Evolutionary conservation across 2,888 invertebrate species (phyloP).

Genomic region (Athetis lepigone): DNA sequence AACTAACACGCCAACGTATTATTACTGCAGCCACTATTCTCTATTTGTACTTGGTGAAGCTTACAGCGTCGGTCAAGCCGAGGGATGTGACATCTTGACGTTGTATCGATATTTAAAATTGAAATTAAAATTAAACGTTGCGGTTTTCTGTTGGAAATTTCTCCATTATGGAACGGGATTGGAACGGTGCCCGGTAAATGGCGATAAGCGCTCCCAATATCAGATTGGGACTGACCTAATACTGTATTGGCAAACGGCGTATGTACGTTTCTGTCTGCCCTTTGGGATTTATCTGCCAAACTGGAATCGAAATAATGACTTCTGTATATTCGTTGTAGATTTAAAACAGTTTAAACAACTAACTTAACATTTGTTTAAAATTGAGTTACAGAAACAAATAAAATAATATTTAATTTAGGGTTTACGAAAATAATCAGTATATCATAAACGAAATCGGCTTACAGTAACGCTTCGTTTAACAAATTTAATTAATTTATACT

Average conservation of each 20-base stretch:
- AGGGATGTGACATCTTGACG: slow-evolving; percentile 67
- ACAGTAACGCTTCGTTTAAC: slow-evolving; percentile 35
- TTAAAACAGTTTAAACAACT: neutral
- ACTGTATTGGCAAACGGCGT: slow-evolving; percentile 54
- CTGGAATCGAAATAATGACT: slow-evolving; percentile 2
- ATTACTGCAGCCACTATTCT: slow-evolving; percentile 82
- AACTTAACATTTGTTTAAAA: neutral
- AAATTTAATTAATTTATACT: slow-evolving; percentile 52
- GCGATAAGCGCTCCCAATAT: slow-evolving; percentile 57
- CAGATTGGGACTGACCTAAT: slow-evolving; percentile 57
- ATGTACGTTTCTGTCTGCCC: slow-evolving; percentile 34
- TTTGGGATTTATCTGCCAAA: slow-evolving; percentile 32
- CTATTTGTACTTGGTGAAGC: slow-evolving; percentile 84
- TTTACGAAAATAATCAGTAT: slow-evolving; percentile 16
- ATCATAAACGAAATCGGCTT: slow-evolving; percentile 26
- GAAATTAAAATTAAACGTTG: slow-evolving; percentile 55
- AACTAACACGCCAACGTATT: slow-evolving; percentile 75
- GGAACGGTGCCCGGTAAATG: slow-evolving; percentile 53
- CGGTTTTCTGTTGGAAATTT: slow-evolving; percentile 56
- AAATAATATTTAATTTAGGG: neutral
- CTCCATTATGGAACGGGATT: slow-evolving; percentile 52
- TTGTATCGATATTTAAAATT: slow-evolving; percentile 61
- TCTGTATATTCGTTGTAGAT: neutral
- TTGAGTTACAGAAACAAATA: slow-evolving; percentile 1
- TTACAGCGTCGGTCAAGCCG: slow-evolving; percentile 72